A percentile compares a stretch with the other conserved stretches of the same genome.
Conservation (phyloP, 2,888 invertebrate species). For the Perdita meconis region DNA sequence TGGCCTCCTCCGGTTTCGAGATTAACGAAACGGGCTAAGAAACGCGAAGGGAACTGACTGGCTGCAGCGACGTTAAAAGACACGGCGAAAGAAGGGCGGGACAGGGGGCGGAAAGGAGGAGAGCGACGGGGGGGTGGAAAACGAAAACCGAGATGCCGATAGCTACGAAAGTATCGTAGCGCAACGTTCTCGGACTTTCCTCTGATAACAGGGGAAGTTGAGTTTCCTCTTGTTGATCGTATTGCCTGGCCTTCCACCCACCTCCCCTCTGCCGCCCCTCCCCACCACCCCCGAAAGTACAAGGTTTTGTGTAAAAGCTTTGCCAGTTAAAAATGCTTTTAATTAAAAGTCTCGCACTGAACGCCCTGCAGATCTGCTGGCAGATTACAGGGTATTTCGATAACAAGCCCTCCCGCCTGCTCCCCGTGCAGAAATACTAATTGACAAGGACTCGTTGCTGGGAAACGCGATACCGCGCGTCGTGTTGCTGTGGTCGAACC, state of each 20-base stretch:
- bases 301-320: constrained; percentile 20
- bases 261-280: too few species aligned
- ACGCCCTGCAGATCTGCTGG: not conserved
- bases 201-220: constrained; percentile 62
- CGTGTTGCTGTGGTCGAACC: not conserved
- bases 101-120: not conserved
- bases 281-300: not conserved
- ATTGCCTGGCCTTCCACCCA: constrained; percentile 16
- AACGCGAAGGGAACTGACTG: constrained; percentile 32
- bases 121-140: not conserved
- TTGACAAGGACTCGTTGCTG: constrained; percentile 1
- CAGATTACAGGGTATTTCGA: constrained; percentile 22
- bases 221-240: constrained; percentile 44
- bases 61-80: constrained; percentile 12
- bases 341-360: constrained; percentile 39
- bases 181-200: constrained; percentile 42
- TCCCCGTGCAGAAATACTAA: constrained; percentile 26
- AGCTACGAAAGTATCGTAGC: constrained; percentile 39
- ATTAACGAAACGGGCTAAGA: constrained; percentile 62
- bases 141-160: constrained; percentile 35
- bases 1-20: constrained; percentile 39
- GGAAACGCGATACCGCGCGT: not conserved
- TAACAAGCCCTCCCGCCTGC: not conserved
- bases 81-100: not conserved
- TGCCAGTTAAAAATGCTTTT: constrained; percentile 43